These are phyloP conservation scores for Anodontia alba DNA, from an alignment of 2,888 invertebrate genomes.

Conservation along the genomic window DNA sequence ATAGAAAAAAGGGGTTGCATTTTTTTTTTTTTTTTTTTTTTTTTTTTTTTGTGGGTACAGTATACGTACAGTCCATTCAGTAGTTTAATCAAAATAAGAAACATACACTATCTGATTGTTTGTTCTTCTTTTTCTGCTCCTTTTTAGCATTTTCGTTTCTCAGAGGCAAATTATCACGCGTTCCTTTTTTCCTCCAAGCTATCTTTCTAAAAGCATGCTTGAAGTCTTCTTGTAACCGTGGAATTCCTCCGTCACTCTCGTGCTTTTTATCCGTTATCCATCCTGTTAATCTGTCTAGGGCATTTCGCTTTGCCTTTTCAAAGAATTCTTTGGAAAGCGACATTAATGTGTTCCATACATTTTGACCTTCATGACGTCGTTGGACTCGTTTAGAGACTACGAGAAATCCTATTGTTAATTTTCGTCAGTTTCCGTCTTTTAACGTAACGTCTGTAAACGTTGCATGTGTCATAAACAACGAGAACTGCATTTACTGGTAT, in stretches of 20 bases:
- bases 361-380: background rate
- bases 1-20: too few relatives aligned
- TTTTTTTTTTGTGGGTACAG: too few relatives aligned
- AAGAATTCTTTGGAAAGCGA: conserved; percentile 29
- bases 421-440: background rate
- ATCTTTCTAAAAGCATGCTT: conserved; percentile 60
- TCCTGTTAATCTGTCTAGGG: conserved; percentile 36
- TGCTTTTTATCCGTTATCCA: conserved; percentile 40
- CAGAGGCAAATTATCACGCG: too few relatives aligned
- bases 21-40: too few relatives aligned
- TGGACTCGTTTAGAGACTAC: background rate
- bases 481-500: too few relatives aligned
- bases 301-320: conserved; percentile 41
- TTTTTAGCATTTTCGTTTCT: background rate
- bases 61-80: too few relatives aligned
- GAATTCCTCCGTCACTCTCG: conserved; percentile 48
- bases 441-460: background rate
- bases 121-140: background rate
- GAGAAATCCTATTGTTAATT: background rate
- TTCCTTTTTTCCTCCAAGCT: conserved; percentile 46
- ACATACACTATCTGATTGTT: background rate
- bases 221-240: conserved; percentile 58
- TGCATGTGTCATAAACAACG: too few relatives aligned
- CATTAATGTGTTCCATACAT: conserved; percentile 19
- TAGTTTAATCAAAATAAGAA: too few relatives aligned